A percentile compares a stretch with the other conserved stretches of the same genome.
Evolutionary conservation across 64 coral and sea anemone genomes (phyloP).

Genomic region (Astreopora myriophthalma): DNA sequence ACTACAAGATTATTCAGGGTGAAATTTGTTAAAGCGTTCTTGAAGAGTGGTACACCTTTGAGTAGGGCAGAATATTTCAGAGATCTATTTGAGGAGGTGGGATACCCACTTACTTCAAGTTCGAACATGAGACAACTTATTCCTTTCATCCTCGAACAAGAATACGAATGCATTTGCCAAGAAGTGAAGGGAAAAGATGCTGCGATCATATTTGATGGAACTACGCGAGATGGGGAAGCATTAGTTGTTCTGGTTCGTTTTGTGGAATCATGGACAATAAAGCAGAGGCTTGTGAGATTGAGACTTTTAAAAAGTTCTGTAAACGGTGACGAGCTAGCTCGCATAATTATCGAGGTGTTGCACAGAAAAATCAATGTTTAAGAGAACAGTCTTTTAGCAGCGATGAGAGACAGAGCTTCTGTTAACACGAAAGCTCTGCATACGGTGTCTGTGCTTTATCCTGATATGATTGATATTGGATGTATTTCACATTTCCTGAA

Average conservation of each 20-base stretch:
- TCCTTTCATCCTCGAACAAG: constrained; percentile 14
- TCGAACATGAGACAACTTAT: constrained; percentile 16
- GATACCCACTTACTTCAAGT: neutral
- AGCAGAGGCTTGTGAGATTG: too few relatives aligned
- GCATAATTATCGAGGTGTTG: too few relatives aligned
- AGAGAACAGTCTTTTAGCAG: too few relatives aligned
- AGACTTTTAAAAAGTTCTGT: too few relatives aligned
- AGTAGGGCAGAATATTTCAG: constrained; percentile 10
- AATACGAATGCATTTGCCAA: neutral
- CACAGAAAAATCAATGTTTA: too few relatives aligned
- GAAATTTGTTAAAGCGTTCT: neutral
- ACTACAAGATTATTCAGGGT: neutral
- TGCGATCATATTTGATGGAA: too few relatives aligned
- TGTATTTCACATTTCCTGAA: constrained; percentile 24
- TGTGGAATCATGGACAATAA: too few relatives aligned
- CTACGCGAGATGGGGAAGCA: too few relatives aligned
- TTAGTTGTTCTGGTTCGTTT: too few relatives aligned
- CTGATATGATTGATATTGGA: too few relatives aligned
- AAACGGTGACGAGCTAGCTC: too few relatives aligned
- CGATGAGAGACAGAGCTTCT: too few relatives aligned
- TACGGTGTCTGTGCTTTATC: constrained; percentile 38
- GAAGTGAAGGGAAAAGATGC: constrained; percentile 23
- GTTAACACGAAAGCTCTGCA: neutral
- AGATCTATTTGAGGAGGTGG: constrained; percentile 2
- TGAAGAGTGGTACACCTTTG: neutral